Base-by-base conservation (phyloP, 2,113 vertebrate genomes). In the Pangasianodon gigas region DNA sequence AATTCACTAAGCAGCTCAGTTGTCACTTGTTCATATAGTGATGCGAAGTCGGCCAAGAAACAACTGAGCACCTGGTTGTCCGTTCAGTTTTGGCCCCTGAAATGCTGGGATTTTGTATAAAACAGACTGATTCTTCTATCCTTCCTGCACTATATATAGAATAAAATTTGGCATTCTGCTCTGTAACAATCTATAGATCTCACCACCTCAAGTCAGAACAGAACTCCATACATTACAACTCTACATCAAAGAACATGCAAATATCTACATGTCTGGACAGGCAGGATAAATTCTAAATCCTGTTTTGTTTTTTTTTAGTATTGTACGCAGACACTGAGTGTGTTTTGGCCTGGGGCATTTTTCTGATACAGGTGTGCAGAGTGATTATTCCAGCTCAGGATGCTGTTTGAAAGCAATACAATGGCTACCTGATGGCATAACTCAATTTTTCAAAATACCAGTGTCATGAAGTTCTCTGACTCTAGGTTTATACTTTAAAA, bases 181-280 rank as follows among this genome's bases (percentile, higher is more conserved):
- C 29, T 81, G 48, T 71, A 86, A 69, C 21, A 32, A 46, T 58
- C 11, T 60, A 1, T 7, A 14, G 32, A 13, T 75, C 48, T 75
- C 10, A 29, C 54, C 8, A 13, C 9, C 24, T 79, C 75, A 52
- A 51, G 60, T 44, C 41, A 86, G 26, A 81, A 21, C 44, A 82
- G 3, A 52, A 5, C 67, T 85, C 46, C 41, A 7, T 54, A 60
- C 29, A 52, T 58, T 52, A 69, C 60, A 84, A 52, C 71, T 18
- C 44, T 51, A 11, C 4, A 21, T 65, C 52, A 52, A 11, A 52
- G 52, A 52, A 26, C 1, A 44, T 65, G 9, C 32, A 82, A 62
- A 75, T 56, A 82, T 41, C 24, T 13, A 87, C 84, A 87, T 85
- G 90, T 87, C 84, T 56, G 65, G 77, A 71, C 90, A 87, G 74